Evolutionary conservation across 2,888 invertebrate genomes (phyloP).

Genomic region (Drosophila borborema): DNA sequence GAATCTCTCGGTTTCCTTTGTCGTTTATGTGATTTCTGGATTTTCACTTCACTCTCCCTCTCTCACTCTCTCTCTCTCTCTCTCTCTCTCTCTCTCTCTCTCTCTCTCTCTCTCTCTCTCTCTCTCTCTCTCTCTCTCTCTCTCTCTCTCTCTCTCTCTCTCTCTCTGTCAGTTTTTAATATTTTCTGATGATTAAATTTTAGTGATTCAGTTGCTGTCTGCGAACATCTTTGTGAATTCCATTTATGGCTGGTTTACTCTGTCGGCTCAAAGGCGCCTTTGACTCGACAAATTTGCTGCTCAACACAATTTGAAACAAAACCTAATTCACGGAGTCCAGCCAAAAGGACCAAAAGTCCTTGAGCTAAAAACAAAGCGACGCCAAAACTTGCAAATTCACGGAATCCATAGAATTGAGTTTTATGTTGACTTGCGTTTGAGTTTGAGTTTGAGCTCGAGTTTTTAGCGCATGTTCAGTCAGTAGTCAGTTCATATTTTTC

Average conservation of each 20-base stretch:
- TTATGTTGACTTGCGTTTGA: background rate
- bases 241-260: slow-evolving; percentile 38
- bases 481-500: background rate
- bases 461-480: background rate
- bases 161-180: slow-evolving; percentile 13
- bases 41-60: slow-evolving; percentile 5
- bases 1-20: slow-evolving; percentile 6
- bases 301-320: slow-evolving; percentile 22
- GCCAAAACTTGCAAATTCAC: background rate
- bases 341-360: slow-evolving; percentile 1
- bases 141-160: background rate
- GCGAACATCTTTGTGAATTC: slow-evolving; percentile 24
- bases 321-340: background rate
- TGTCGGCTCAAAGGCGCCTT: slow-evolving; percentile 4
- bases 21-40: slow-evolving; percentile 4
- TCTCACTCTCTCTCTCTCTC: no score
- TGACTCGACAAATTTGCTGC: slow-evolving; percentile 42
- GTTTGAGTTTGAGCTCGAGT: background rate
- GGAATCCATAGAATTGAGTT: slow-evolving; percentile 5
- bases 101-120: background rate
- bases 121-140: background rate
- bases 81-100: background rate
- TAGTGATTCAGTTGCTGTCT: slow-evolving; percentile 64
- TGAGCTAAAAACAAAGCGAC: slow-evolving; percentile 9
- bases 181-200: slow-evolving; percentile 75